Base-by-base conservation (phyloP, 2,888 invertebrate species). In the Azorinus chamasolen region DNA sequence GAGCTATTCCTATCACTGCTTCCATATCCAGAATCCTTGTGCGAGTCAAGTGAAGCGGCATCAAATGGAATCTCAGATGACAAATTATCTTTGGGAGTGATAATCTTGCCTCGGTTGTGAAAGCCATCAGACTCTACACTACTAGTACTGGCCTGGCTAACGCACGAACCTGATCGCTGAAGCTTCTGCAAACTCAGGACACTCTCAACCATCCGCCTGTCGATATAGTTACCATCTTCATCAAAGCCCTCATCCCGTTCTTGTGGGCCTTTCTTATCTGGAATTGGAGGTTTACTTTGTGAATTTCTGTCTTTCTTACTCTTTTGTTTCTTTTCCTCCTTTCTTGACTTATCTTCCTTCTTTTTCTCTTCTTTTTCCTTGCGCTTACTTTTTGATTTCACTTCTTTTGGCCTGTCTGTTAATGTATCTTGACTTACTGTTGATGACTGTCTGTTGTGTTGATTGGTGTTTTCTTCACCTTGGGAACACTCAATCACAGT, bases 1-100 rank as follows among this genome's bases (percentile, higher is more conserved):
- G 98, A 98, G 90, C 97, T 97, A 92, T 98, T 98, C 18, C 98
- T 95, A 93, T 98, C 98, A 0, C 98, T 98, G 83, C 97, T 97
- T 64, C 94, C 89, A 79, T 92, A 92, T 0, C 92, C 92, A 41
- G 92, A 92, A 68, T 92, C 92, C 50, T 90, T 87, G 79, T 91
- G 90, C 0, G 92, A 91, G 37, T 88, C 90, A 16, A 93, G 94
- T 0, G 96, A 95, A 27, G 96, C 94, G 87, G 95, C 96, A 72
- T 96, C 93, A 87, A 96, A 96, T 0, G 96, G 96, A 72, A 96
- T 95, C 70, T 95, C 96, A 45, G 96, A 95, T n/a, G 87, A 87
- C 12, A 86, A 75, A 27, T 82, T 72, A 16, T 83, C 83, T 45
- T 85, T 84, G 1, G 65, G 66, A 12, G 51, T 62, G 12, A 57